phyloP scores from a whole-genome alignment of 2,113 vertebrate species.

The Rhea americana region DNA sequence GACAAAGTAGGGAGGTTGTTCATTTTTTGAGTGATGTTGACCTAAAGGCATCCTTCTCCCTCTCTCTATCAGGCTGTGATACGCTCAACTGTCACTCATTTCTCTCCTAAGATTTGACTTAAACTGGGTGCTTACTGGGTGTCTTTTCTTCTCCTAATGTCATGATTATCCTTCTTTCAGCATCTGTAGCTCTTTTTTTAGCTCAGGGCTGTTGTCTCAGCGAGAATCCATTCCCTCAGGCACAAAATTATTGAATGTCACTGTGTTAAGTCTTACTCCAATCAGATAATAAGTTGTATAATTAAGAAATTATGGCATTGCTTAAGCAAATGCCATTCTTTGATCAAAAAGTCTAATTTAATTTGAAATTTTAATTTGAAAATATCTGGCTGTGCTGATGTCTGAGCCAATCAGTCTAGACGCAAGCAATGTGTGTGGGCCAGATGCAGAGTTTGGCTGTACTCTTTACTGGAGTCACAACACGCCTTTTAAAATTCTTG shows the following conservation, averaged over 20 bases:
- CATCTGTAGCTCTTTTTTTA: neutral
- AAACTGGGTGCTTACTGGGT: neutral
- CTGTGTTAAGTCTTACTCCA: slow-evolving; percentile 13
- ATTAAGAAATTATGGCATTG: slow-evolving; percentile 48
- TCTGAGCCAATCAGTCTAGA: slow-evolving; percentile 52
- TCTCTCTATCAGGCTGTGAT: neutral
- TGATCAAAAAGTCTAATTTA: slow-evolving; percentile 69
- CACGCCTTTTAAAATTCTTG: slow-evolving; percentile 56
- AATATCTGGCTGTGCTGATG: slow-evolving; percentile 51
- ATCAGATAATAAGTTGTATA: slow-evolving; percentile 6
- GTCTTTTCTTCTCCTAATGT: neutral
- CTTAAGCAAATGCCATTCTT: slow-evolving; percentile 38
- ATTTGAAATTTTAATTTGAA: slow-evolving; percentile 70
- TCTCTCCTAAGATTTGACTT: neutral
- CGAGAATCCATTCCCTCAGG: neutral
- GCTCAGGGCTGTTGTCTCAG: neutral
- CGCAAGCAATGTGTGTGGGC: slow-evolving; percentile 67
- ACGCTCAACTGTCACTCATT: neutral
- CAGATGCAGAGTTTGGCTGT: slow-evolving; percentile 65
- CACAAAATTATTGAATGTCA: slow-evolving; percentile 1
- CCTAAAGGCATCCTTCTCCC: neutral
- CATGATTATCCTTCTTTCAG: neutral
- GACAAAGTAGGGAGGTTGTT: neutral
- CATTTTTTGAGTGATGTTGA: neutral
- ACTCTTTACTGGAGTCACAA: slow-evolving; percentile 26